These are phyloP conservation scores for Adelphocoris suturalis DNA, from an alignment of 2,888 invertebrate species.

Conservation along the genomic window DNA sequence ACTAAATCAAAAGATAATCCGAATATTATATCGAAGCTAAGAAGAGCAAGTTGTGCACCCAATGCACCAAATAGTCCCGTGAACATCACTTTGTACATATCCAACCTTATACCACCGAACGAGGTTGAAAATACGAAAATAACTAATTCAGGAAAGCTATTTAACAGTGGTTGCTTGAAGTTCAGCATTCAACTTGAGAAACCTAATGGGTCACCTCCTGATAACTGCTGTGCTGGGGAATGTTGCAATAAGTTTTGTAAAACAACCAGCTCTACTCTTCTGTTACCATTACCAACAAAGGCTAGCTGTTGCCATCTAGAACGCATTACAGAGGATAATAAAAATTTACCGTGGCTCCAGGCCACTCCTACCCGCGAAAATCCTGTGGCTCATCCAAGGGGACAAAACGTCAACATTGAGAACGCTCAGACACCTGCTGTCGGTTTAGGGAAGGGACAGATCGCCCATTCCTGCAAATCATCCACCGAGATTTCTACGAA, in stretches of 20 bases:
- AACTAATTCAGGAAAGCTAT: constrained; percentile 49
- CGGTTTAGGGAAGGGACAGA: not conserved
- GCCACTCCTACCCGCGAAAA: not conserved
- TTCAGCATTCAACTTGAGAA: constrained; percentile 59
- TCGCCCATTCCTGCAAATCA: not conserved
- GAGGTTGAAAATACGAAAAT: constrained; percentile 51
- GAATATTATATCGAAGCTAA: not conserved
- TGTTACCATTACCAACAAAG: not conserved
- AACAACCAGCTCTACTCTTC: not conserved
- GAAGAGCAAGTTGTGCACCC: not conserved
- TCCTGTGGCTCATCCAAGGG: not conserved
- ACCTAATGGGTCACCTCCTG: not conserved
- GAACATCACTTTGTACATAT: constrained; percentile 58
- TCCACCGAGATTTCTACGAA: not conserved
- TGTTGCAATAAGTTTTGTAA: not conserved
- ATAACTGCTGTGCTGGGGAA: constrained; percentile 11
- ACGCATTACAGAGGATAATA: not conserved
- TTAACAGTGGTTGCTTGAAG: constrained; percentile 54
- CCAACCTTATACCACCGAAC: constrained; percentile 42
- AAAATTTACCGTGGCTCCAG: not conserved
- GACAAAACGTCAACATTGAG: not conserved
- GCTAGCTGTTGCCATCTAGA: not conserved
- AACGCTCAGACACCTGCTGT: not conserved
- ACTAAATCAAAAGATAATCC: not conserved
- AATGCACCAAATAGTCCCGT: constrained; percentile 3